These are phyloP conservation scores for Paradisaea rubra DNA, from an alignment of 2,113 vertebrate species.

Conservation along the genomic window DNA sequence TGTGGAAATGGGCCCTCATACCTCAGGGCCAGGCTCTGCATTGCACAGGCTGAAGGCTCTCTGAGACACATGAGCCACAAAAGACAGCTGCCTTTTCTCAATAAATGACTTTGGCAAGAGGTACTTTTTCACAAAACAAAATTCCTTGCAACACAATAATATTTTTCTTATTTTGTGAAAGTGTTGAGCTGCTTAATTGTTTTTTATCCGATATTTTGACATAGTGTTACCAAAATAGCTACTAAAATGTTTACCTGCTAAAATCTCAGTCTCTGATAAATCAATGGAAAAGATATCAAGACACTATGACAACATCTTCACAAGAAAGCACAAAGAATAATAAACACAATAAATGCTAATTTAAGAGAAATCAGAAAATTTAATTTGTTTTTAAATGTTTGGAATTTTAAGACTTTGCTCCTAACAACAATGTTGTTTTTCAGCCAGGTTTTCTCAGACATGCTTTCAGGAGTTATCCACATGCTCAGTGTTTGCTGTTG, in stretches of 20 bases:
- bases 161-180: neutral
- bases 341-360: neutral
- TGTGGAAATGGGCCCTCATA: neutral
- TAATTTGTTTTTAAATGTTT: neutral
- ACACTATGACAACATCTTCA: neutral
- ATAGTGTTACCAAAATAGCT: neutral
- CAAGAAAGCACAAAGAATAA: neutral
- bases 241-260: neutral
- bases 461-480: neutral
- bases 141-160: neutral
- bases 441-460: neutral
- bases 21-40: neutral
- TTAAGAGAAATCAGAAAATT: neutral
- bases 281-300: neutral
- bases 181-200: neutral
- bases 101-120: neutral
- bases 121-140: neutral
- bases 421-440: neutral
- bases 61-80: neutral
- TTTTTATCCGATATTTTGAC: neutral
- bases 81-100: neutral
- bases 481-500: neutral
- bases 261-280: neutral
- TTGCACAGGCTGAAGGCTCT: neutral
- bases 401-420: neutral